Conservation (phyloP, 2,797 vertebrate species). For the Ctenochaetus hawaiiensis region DNA sequence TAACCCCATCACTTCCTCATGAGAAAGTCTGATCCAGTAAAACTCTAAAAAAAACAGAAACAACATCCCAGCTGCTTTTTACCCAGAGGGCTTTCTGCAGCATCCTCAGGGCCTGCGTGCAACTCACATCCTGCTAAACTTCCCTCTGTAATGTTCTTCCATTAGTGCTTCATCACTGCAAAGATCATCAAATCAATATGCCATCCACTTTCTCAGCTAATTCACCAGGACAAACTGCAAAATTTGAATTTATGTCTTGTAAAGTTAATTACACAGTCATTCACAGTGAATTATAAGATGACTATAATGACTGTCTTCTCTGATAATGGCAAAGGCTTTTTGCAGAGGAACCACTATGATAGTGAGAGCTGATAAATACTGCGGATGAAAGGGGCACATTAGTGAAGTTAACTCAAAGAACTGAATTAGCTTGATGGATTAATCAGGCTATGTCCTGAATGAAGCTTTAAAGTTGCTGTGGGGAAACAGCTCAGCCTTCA, state of each 20-base stretch:
- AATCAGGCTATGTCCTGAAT: slow-evolving; percentile 26
- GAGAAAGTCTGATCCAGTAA: slow-evolving; percentile 56
- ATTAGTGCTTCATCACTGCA: not conserved
- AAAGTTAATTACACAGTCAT: not conserved
- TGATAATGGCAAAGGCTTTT: not conserved
- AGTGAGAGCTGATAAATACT: not conserved
- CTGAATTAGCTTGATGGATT: slow-evolving; percentile 25
- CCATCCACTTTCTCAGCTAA: not conserved
- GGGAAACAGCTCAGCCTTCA: slow-evolving; percentile 18
- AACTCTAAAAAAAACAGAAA: slow-evolving; percentile 43
- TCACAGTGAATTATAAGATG: not conserved
- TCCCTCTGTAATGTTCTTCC: not conserved
- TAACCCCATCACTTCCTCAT: slow-evolving; percentile 60
- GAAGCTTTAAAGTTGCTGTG: slow-evolving; percentile 5
- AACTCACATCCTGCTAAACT: slow-evolving; percentile 20
- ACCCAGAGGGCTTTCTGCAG: slow-evolving; percentile 20
- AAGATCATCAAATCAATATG: not conserved
- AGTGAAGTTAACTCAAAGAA: slow-evolving; percentile 24
- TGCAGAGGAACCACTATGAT: not conserved
- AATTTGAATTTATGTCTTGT: not conserved
- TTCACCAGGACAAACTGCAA: not conserved
- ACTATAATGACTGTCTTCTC: not conserved
- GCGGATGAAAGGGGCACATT: not conserved
- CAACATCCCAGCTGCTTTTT: not conserved
- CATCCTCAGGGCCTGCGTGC: slow-evolving; percentile 28